Base-by-base conservation (phyloP, 2,113 vertebrate genomes). In the Chloebia gouldiae region DNA sequence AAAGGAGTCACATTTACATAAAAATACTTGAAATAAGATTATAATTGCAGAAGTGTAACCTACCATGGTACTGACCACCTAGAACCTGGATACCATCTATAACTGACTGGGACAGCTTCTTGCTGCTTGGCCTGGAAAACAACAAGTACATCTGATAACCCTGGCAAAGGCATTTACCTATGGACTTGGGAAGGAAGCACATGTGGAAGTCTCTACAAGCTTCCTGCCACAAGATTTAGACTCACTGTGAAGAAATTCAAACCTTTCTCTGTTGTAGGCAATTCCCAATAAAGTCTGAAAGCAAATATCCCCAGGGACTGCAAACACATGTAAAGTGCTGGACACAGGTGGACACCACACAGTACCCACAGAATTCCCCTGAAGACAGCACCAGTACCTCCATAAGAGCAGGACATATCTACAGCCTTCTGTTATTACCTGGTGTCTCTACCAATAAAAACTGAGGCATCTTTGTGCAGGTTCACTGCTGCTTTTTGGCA, bases 371-470 rank as follows among this genome's bases (percentile, higher is more conserved):
- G 50, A 40, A 47, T 13, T 57, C 44, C 25, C 31, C 35, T 2
- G 13, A 90, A 57, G 17, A 65, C 19, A 73, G 22, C 2, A 4
- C 9, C 51, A 15, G 19, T 25, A 61, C 27, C 30, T 82, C 37
- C 44, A 22, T 42, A 45, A 84, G 81, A 80, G 27, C 24, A 80
- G 33, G 28, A 42, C 0, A 22, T 3, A 31, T 13, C 59, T 54
- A 30, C 35, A 63, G 33, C 13, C 24, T 40, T 93, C 78, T 64
- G n/a, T 25, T 39, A n/a, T 89, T 96, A 99, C 99, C 99, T 99
- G 81, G 99, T 99, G 87, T 99, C 99, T 98, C 98, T 98, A 31
- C 98, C 99, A 33, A 99, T 95, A 91, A 99, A 98, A 57, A 99
- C 93, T 0, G 95, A 98, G 11, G 98, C 98, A 6, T 98, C 95